Evolutionary conservation across 2,113 vertebrate genomes (phyloP).

Genomic region (Leuciscus idus): DNA sequence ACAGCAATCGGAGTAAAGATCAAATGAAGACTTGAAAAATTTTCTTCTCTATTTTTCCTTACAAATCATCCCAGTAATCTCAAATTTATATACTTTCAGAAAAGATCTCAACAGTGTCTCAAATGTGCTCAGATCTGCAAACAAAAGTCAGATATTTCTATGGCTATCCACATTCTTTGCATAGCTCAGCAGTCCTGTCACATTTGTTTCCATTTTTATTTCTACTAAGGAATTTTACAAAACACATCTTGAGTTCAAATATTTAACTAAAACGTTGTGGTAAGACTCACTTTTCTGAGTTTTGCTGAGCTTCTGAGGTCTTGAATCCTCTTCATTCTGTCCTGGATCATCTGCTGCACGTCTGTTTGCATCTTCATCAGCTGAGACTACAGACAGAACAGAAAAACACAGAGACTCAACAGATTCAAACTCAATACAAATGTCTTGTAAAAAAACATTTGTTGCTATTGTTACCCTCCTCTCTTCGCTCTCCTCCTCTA

Average conservation of each 20-base stretch:
- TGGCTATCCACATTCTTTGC: too few relatives aligned
- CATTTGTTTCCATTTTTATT: too few relatives aligned
- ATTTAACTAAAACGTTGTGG: background rate
- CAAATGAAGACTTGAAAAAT: too few relatives aligned
- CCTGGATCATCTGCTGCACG: background rate
- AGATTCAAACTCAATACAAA: background rate
- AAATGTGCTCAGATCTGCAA: too few relatives aligned
- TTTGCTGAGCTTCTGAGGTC: background rate
- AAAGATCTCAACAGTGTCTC: too few relatives aligned
- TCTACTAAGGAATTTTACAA: background rate
- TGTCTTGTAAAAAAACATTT: background rate
- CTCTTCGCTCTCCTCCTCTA: background rate
- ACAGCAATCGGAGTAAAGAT: too few relatives aligned
- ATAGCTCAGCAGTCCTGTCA: too few relatives aligned
- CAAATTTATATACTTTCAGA: too few relatives aligned
- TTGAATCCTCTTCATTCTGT: background rate
- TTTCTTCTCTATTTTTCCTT: too few relatives aligned
- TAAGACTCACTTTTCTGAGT: background rate
- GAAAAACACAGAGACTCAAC: too few relatives aligned
- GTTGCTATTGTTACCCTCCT: background rate
- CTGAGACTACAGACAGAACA: background rate
- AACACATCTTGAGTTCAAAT: background rate
- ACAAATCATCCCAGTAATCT: too few relatives aligned
- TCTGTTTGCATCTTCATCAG: background rate
- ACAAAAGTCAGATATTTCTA: too few relatives aligned